Evolutionary conservation across 2,888 invertebrate species (phyloP).

Genomic region (Apotomis betuletana): DNA sequence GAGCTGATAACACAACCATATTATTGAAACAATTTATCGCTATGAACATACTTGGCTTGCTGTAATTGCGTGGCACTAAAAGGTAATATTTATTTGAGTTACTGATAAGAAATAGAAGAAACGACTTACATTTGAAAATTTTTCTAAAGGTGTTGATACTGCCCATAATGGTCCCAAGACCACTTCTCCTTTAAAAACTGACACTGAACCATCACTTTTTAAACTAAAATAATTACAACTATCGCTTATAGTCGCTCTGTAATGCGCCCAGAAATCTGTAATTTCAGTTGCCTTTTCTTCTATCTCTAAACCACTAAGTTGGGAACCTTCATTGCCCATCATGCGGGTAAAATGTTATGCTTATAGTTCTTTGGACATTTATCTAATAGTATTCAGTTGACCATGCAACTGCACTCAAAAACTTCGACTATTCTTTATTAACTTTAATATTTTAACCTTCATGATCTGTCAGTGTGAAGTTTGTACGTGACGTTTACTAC

Average conservation of each 20-base stretch:
- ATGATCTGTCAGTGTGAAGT: neutral
- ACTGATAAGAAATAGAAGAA: slow-evolving; percentile 14
- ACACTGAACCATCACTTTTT: slow-evolving; percentile 85
- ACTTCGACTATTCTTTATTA: neutral
- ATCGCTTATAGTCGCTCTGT: slow-evolving; percentile 84
- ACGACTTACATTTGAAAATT: slow-evolving; percentile 87
- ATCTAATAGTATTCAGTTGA: slow-evolving; percentile 1
- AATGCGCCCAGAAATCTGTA: slow-evolving; percentile 91
- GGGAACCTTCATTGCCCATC: slow-evolving; percentile 92
- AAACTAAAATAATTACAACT: slow-evolving; percentile 80
- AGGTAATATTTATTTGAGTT: neutral
- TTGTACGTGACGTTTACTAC: neutral
- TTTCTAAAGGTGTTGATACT: slow-evolving; percentile 87
- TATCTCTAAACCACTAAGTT: slow-evolving; percentile 88
- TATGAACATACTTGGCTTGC: neutral
- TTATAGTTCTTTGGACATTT: slow-evolving; percentile 5
- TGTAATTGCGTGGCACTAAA: neutral
- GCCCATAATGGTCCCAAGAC: slow-evolving; percentile 86
- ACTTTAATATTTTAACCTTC: neutral
- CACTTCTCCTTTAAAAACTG: slow-evolving; percentile 90
- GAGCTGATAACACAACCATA: slow-evolving; percentile 16
- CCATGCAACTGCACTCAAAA: neutral
- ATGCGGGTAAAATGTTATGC: slow-evolving; percentile 44
- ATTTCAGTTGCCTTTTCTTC: slow-evolving; percentile 89
- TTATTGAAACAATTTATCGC: neutral